Base-by-base conservation (phyloP, 2,113 vertebrate species). In the Cinclus cinclus region DNA sequence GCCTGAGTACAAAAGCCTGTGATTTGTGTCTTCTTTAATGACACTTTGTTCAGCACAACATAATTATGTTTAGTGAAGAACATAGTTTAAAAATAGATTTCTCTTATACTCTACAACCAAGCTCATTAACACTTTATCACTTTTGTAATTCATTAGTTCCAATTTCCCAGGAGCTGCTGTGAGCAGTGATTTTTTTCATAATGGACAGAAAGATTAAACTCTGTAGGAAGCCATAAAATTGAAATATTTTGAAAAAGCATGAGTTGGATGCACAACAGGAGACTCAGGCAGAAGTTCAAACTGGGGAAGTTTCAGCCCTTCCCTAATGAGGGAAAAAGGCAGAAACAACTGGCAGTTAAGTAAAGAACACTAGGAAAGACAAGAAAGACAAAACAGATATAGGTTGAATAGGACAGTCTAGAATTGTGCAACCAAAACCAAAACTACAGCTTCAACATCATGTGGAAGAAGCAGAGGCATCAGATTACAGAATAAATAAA, bases 71-170 rank as follows among this genome's bases (percentile, higher is more conserved):
- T 84, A 75, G 31, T 79, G 56, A 75, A 87, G 76, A 78, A 49
- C 23, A 17, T 21, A n/a, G 28, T 75, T 78, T 91, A 76, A 91
- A 91, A 93, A 84, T 64, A 91, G 52, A 49, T 84, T 81, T 81
- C 9, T 81, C 59, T 90, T 70, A 37, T 41, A 59, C 19, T 90
- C 15, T 35, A 74, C 46, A 83, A 77, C 60, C 47, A 91, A 81
- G 17, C 73, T 94, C 44, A 79, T 94, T 93, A 97, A 60, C 71
- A 83, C 71, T 59, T 65, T 37, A 86, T 71, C 69, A 64, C 49
- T 87, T 92, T 60, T 3, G 2, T 92, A 89, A 94, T 91, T 94
- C 47, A 87, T 89, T 92, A 71, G 28, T 68, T 92, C 78, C 11
- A 55, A n/a, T 93, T 89, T 94, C 65, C 27, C 69, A 87, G 47